Conservation (phyloP, 1,140 invertebrate species). For the Cyclargus thomasi region DNA sequence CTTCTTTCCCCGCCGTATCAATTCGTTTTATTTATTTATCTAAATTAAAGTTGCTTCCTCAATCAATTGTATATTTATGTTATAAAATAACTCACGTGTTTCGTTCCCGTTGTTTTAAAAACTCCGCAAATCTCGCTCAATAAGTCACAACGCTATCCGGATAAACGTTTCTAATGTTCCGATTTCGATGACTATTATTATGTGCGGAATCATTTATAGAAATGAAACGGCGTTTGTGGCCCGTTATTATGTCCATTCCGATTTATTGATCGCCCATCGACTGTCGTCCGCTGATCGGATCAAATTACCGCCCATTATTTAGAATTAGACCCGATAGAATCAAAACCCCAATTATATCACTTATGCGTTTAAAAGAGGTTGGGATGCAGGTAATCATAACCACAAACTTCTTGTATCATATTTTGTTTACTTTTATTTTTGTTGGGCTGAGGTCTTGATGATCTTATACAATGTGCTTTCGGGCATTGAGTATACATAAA, state of each 20-base stretch:
- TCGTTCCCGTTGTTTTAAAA: not conserved
- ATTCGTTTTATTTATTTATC: not conserved
- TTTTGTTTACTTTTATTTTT: constrained; percentile 20
- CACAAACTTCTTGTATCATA: constrained; percentile 23
- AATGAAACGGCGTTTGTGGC: constrained; percentile 67
- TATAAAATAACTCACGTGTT: no score
- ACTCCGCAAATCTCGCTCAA: not conserved
- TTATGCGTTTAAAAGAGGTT: constrained; percentile 73
- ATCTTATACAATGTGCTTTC: not conserved
- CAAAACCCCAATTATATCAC: constrained; percentile 72
- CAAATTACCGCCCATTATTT: constrained; percentile 72
- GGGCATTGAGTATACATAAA: not conserved
- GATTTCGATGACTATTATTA: constrained; percentile 69
- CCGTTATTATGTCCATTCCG: constrained; percentile 69
- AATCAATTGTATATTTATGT: no score
- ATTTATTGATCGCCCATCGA: constrained; percentile 73
- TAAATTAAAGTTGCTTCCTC: no score
- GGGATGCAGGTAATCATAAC: constrained; percentile 62
- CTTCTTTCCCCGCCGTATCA: constrained; percentile 15
- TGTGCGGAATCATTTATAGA: constrained; percentile 69
- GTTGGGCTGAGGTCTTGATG: not conserved
- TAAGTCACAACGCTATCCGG: not conserved
- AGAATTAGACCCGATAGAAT: constrained; percentile 72
- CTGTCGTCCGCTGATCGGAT: constrained; percentile 65
- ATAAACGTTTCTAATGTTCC: constrained; percentile 39